phyloP scores from a whole-genome alignment of 1,140 invertebrate genomes.

The Achatina immaculata region DNA sequence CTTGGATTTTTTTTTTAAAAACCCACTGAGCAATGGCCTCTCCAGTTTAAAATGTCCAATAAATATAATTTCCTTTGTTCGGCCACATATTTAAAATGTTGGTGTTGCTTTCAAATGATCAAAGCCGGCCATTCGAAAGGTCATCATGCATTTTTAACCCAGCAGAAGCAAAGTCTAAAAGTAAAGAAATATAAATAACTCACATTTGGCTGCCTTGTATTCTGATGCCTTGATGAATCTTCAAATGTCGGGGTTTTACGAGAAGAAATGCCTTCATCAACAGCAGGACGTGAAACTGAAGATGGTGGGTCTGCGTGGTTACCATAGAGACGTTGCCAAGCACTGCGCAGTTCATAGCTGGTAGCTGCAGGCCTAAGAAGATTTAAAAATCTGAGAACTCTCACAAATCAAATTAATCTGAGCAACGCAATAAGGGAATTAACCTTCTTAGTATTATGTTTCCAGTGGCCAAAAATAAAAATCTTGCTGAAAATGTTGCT shows the following conservation, averaged over 20 bases:
- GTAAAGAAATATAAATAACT: too few species aligned
- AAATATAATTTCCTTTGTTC: too few species aligned
- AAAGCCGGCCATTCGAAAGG: too few species aligned
- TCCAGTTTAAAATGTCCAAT: too few species aligned
- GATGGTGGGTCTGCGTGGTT: not conserved
- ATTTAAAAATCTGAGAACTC: too few species aligned
- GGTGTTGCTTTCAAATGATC: too few species aligned
- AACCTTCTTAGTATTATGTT: not conserved
- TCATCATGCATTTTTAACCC: too few species aligned
- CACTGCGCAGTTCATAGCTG: conserved; percentile 36
- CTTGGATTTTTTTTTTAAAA: too few species aligned
- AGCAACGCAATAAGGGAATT: not conserved
- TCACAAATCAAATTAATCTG: conserved; percentile 5
- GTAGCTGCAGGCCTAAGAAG: not conserved
- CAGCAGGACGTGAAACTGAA: not conserved
- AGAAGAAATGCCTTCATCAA: not conserved
- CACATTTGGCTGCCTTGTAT: not conserved
- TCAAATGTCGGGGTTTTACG: not conserved
- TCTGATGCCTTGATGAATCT: not conserved
- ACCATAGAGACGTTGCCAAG: conserved; percentile 44
- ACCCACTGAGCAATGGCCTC: too few species aligned
- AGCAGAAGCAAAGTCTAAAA: too few species aligned
- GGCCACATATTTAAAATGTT: too few species aligned
- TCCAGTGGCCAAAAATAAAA: not conserved
- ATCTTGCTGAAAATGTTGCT: not conserved